Evolutionary conservation across 2,113 vertebrate species (phyloP), one percentile per base, ranked within the genome.

Genomic region (Pelmatolapia mariae): DNA sequence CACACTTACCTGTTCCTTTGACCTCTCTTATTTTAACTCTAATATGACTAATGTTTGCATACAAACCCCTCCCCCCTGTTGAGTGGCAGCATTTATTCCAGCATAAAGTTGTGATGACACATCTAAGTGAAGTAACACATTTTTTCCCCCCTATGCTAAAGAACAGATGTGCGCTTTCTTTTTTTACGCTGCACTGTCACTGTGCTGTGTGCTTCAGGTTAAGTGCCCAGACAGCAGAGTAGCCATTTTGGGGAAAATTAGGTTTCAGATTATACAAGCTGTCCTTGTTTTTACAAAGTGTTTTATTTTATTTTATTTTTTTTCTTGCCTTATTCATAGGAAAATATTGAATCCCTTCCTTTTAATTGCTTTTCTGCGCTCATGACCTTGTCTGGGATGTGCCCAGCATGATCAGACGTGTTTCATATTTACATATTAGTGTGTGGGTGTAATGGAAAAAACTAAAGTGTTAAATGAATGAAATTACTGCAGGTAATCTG

Each of bases 1-100:
- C 38, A 47, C 79, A 47, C 81, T 18, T 22, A 3, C 76, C 54
- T 71, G 40, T 86, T 91, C 7, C 43, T 81, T 80, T 81, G 26
- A 83, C 73, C 43, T 66, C 54, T 76, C 22, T 80, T 82, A 18
- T 88, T 84, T 88, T 13, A 87, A 84, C 81, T 86, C 52, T 50
- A 50, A 50, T 50, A 29, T n/a, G 31, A 36, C 43, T 45, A 45
- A 45, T 54, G 33, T 84, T 57, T 53, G 12, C 66, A 57, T 40
- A 85, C 53, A 73, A 8, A 79, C 57, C 43, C 52, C 22, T 57
- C 12, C 13, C 47, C 45, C 19, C 31, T 22, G 10, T 13, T 19
- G 57, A 82, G 45, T 9, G 15, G 6, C 52, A 19, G 13, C 52
- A 24, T 57, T 82, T 29, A 8, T 54, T 82, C 4, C 40, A 63